These are phyloP conservation scores for Eonycteris spelaea DNA, from an alignment of 2,113 vertebrate genomes.

Conservation along the genomic window DNA sequence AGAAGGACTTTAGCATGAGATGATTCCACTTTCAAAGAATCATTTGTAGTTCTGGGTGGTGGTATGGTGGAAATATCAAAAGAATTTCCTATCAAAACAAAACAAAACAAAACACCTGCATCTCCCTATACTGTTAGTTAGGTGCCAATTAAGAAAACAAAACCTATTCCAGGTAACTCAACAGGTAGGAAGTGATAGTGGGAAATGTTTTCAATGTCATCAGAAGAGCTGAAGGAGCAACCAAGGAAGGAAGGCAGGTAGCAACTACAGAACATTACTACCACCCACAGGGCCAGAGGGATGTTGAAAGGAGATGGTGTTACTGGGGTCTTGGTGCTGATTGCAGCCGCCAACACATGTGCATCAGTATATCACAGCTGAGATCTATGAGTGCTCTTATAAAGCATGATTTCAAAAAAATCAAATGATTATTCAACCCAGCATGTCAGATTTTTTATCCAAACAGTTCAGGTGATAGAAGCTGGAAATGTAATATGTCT, in stretches of 20 bases:
- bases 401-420: not conserved
- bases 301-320: not conserved
- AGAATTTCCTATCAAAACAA: not conserved
- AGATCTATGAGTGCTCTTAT: not conserved
- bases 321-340: fast-evolving
- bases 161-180: not conserved
- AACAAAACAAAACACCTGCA: no score
- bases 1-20: not conserved
- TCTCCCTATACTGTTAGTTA: not conserved
- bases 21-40: not conserved
- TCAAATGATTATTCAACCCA: not conserved
- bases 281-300: not conserved
- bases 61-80: not conserved
- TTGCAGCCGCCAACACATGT: not conserved
- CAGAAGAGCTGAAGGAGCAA: not conserved
- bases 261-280: not conserved
- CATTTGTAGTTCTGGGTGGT: not conserved
- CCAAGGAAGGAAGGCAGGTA: not conserved
- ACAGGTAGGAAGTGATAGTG: not conserved
- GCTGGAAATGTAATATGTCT: not conserved
- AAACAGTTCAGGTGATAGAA: not conserved
- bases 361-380: not conserved
- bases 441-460: not conserved
- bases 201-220: not conserved
- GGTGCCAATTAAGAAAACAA: not conserved